These are phyloP conservation scores for Melanotaenia parkinsoni DNA, from an alignment of 2,797 vertebrate species.

Conservation along the genomic window DNA sequence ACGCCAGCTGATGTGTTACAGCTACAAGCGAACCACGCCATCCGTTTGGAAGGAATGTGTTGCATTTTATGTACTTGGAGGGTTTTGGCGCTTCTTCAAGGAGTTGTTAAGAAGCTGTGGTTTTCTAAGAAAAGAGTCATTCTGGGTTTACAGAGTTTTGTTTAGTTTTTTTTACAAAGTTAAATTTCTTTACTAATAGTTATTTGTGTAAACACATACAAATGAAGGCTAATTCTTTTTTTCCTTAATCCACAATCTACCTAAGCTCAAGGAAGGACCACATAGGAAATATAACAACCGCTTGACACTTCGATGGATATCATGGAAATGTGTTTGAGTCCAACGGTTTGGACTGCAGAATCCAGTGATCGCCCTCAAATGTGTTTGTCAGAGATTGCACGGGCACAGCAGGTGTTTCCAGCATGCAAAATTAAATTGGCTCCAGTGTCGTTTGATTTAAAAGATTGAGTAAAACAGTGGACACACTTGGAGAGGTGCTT, in stretches of 20 bases:
- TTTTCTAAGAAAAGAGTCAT: constrained; percentile 41
- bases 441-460: constrained; percentile 60
- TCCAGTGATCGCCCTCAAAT: constrained; percentile 49
- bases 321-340: constrained; percentile 58
- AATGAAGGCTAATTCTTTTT: constrained; percentile 67
- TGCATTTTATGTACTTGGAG: constrained; percentile 48
- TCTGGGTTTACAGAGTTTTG: constrained; percentile 12
- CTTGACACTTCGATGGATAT: constrained; percentile 61
- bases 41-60: constrained; percentile 44
- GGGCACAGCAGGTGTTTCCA: constrained; percentile 51
- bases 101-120: constrained; percentile 36
- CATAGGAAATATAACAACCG: constrained; percentile 43
- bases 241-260: constrained; percentile 59
- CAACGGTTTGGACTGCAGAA: constrained; percentile 34
- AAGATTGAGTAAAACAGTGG: not conserved
- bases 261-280: constrained; percentile 54
- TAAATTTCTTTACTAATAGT: constrained; percentile 63
- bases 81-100: constrained; percentile 28
- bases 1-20: constrained; percentile 48
- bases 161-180: constrained; percentile 32
- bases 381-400: constrained; percentile 65
- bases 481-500: constrained; percentile 21
- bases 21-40: constrained; percentile 47
- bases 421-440: constrained; percentile 63
- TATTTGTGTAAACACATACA: constrained; percentile 63